A percentile compares a stretch with the other conserved stretches of the same genome.
Evolutionary conservation across 1,140 invertebrate genomes (phyloP).

Genomic region (Steinernema khuongi): DNA sequence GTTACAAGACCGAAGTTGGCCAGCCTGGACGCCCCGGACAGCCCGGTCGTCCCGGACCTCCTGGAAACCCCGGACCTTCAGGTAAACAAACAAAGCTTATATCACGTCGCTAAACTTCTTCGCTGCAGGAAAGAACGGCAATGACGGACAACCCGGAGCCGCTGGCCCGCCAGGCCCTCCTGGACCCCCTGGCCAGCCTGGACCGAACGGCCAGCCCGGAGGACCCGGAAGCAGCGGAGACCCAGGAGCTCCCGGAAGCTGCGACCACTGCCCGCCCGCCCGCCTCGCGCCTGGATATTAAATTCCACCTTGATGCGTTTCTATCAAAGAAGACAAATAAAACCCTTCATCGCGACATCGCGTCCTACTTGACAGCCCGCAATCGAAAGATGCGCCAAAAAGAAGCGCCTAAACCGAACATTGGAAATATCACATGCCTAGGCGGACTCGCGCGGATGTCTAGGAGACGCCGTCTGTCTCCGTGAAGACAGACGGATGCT

Average conservation of each 20-base stretch:
- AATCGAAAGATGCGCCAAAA: conserved; percentile 1
- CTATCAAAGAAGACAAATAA: background rate
- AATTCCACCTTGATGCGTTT: background rate
- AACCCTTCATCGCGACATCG: background rate
- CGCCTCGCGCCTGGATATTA: conserved; percentile 44
- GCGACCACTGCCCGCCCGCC: conserved; percentile 42
- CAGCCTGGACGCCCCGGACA: conserved; percentile 38
- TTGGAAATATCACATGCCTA: background rate
- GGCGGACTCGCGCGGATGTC: background rate
- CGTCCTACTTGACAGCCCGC: background rate
- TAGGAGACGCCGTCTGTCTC: too few species aligned
- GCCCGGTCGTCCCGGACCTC: conserved; percentile 40
- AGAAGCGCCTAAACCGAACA: background rate
- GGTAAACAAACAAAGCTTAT: conserved; percentile 6
- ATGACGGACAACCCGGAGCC: conserved; percentile 29
- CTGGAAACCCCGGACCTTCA: conserved; percentile 35
- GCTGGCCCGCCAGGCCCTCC: conserved; percentile 31
- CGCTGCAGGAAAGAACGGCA: conserved; percentile 33
- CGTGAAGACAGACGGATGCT: too few species aligned
- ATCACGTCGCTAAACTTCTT: background rate
- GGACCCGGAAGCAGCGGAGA: conserved; percentile 33
- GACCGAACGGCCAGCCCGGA: conserved; percentile 37
- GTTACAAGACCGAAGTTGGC: conserved; percentile 32
- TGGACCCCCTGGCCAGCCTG: conserved; percentile 41
- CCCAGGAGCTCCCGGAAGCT: conserved; percentile 33